Evolutionary conservation across 2,113 vertebrate species (phyloP).

Genomic region (Corythornis vintsioides): DNA sequence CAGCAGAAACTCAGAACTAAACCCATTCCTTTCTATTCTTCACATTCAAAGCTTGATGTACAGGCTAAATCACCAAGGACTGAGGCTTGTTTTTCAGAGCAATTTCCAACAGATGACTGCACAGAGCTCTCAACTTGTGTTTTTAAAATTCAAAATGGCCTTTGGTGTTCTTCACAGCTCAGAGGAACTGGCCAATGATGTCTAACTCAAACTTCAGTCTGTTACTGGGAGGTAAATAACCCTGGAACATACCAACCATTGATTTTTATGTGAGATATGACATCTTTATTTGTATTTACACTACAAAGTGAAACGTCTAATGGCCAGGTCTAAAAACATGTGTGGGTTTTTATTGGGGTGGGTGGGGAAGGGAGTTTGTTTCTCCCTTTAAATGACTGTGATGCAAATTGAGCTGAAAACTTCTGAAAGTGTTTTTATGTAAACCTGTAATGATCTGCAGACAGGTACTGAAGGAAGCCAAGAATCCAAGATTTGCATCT

Average conservation of each 20-base stretch:
- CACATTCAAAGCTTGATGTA: not conserved
- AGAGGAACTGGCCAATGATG: not conserved
- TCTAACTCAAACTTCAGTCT: not conserved
- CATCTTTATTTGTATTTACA: not conserved
- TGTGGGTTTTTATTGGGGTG: not conserved
- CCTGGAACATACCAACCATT: not conserved
- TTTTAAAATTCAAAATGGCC: not conserved
- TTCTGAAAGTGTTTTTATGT: not conserved
- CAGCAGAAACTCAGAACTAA: not conserved
- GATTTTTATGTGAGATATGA: not conserved
- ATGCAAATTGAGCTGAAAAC: not conserved
- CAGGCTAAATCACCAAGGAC: not conserved
- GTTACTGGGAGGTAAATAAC: not conserved
- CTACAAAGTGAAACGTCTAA: not conserved
- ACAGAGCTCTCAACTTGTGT: not conserved
- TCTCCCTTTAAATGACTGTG: not conserved
- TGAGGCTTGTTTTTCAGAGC: not conserved
- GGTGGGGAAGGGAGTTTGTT: not conserved
- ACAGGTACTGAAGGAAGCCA: not conserved
- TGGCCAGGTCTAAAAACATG: not conserved
- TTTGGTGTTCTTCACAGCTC: not conserved
- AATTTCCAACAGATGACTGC: not conserved
- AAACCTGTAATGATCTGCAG: not conserved
- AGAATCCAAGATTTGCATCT: not conserved
- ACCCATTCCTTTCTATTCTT: not conserved